Percentiles rank a stretch among this genome's conserved stretches.
Evolutionary conservation across 2,888 invertebrate species (phyloP).

Genomic region (Heteromurus nitidus): DNA sequence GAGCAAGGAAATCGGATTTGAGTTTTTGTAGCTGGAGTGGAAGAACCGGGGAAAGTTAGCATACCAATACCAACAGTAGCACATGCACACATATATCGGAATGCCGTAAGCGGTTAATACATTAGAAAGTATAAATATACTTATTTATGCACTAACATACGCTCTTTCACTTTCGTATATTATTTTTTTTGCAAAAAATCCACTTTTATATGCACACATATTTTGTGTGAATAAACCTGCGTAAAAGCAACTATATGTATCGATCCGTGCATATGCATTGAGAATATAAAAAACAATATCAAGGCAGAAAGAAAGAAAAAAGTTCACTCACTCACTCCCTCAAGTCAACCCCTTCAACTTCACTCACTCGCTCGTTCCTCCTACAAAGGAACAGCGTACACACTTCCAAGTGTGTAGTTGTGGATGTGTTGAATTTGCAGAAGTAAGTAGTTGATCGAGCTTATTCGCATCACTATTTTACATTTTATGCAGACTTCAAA

Average conservation of each 20-base stretch:
- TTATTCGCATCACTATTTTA: too few relatives aligned
- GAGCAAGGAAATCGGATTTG: slow-evolving; percentile 53
- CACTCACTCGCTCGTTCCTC: background rate
- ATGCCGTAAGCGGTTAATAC: too few relatives aligned
- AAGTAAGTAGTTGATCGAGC: too few relatives aligned
- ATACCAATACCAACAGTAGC: too few relatives aligned
- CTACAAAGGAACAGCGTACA: background rate
- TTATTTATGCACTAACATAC: background rate
- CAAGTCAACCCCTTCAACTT: background rate
- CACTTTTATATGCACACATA: background rate
- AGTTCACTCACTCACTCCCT: background rate
- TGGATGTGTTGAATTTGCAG: slow-evolving; percentile 4
- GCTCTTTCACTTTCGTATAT: too few relatives aligned
- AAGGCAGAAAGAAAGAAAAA: slow-evolving; percentile 5
- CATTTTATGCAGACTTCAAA: background rate
- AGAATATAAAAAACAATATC: background rate
- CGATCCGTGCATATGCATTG: background rate
- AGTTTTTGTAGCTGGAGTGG: slow-evolving; percentile 21
- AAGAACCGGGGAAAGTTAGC: too few relatives aligned
- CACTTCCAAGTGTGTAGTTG: background rate
- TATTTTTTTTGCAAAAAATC: background rate
- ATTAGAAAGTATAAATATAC: background rate
- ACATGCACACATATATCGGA: too few relatives aligned
- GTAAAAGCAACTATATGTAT: background rate
- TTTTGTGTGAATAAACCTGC: background rate